Evolutionary conservation across 2,797 vertebrate genomes (phyloP).

Genomic region (Benthosema pterotum): DNA sequence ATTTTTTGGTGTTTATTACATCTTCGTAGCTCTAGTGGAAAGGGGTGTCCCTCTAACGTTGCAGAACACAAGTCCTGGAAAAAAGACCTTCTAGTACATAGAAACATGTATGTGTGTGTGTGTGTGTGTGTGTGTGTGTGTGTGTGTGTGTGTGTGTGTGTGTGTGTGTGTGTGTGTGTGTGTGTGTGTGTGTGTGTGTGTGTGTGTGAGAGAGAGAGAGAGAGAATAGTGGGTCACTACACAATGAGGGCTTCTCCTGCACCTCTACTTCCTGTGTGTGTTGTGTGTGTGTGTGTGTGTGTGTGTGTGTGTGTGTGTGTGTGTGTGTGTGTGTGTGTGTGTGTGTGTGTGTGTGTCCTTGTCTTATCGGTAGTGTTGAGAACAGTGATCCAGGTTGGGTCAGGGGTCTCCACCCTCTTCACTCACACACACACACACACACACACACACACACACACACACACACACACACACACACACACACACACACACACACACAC

Average conservation of each 20-base stretch:
- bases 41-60: no score
- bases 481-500: neutral
- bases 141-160: constrained; percentile 1
- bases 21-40: no score
- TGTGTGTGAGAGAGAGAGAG: constrained; percentile 59
- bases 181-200: constrained; percentile 1
- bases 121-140: neutral
- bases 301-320: constrained; percentile 15
- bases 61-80: no score
- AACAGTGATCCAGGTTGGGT: constrained; percentile 56
- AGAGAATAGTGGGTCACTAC: constrained; percentile 31
- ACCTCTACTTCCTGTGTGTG: constrained; percentile 43
- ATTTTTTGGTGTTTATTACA: no score
- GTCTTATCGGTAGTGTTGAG: constrained; percentile 68
- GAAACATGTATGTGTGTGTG: no score
- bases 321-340: constrained; percentile 19
- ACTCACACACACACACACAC: no score
- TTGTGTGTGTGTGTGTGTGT: constrained; percentile 8
- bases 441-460: neutral
- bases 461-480: constrained; percentile 6
- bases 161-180: constrained; percentile 7
- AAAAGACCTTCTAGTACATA: no score
- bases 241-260: constrained; percentile 55
- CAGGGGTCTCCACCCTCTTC: neutral
- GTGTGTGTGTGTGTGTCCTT: constrained; percentile 39